Base-by-base conservation (phyloP, 2,113 vertebrate genomes). In the Gymnarchus niloticus region DNA sequence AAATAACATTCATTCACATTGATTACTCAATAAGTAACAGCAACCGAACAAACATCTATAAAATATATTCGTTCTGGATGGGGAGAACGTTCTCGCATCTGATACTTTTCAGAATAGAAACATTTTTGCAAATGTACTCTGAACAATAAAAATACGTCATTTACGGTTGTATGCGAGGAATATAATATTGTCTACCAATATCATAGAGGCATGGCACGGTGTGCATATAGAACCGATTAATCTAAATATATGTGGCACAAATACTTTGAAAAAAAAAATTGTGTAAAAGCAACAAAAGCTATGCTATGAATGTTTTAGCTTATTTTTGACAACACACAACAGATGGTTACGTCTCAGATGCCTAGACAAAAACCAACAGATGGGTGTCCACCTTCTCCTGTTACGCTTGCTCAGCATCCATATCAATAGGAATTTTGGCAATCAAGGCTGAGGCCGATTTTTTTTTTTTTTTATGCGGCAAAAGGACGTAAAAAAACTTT, bases 291-390 rank as follows among this genome's bases (percentile, higher is more conserved):
- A 12, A 3, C 10, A 19, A 73, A 41, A 7, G 7, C 14, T 2
- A 4, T n/a, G n/a, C 25, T 37, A 73, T 73, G 33, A 41, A 41
- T 41, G 2, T 19, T 73, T 37, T 73, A 41, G 65, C 14, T 41
- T 73, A 17, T 14, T 37, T 14, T 73, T 41, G 65, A 73, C 33
- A 37, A 73, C n/a, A 73, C 52, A 54, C 61, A 69, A 41, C 33
- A 73, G 65, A 73, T 73, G 65, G 65, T 73, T 73, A 41, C 14
- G 65, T 17, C 33, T 73, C 65, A 73, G 14, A 69, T 73, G 33
- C 17, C 65, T 73, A 73, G 28, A 73, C 65, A 73, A 73, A 73
- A 33, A 73, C 65, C 65, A 73, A 73, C 33, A 73, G 65, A 73
- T 73, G 65, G 65, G 41, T 73, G 33, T 41, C 41, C 28, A 73